Percentiles rank a stretch among this genome's conserved stretches.
phyloP scores from a whole-genome alignment of 2,888 invertebrate genomes.

The Opisthograptis luteolata region DNA sequence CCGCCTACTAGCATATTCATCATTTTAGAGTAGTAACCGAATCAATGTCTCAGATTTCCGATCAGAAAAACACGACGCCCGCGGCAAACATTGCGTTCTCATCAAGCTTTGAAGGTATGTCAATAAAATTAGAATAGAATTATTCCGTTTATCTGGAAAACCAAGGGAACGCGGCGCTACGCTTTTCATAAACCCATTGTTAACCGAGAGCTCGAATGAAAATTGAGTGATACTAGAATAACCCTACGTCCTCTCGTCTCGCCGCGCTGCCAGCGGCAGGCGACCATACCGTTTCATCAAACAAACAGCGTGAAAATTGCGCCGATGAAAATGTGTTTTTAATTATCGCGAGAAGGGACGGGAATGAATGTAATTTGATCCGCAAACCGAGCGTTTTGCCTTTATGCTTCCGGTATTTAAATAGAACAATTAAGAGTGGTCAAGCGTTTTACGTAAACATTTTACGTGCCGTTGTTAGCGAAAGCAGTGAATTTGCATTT shows the following conservation, averaged over 20 bases:
- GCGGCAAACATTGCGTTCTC: not conserved
- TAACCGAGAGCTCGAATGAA: conserved; percentile 14
- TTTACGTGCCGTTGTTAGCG: conserved; percentile 56
- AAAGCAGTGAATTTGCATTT: conserved; percentile 59
- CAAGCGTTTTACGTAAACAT: conserved; percentile 66
- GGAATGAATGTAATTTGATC: conserved; percentile 58
- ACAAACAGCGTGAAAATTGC: conserved; percentile 46
- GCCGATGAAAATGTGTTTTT: conserved; percentile 61
- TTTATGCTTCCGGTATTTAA: conserved; percentile 56
- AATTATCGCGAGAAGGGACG: conserved; percentile 55
- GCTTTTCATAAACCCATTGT: conserved; percentile 6
- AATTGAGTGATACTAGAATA: conserved; percentile 31
- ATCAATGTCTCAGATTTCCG: not conserved
- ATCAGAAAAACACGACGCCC: not conserved
- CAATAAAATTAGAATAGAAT: conserved; percentile 2
- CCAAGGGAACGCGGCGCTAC: not conserved
- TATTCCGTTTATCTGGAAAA: not conserved
- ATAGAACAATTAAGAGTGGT: conserved; percentile 70
- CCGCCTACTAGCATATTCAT: too few relatives aligned
- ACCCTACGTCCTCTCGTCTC: conserved; percentile 16
- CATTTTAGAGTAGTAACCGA: too few relatives aligned
- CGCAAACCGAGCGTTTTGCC: conserved; percentile 52
- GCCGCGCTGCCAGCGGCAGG: conserved; percentile 31
- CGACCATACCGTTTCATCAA: conserved; percentile 47
- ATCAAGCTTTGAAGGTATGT: not conserved